Evolutionary conservation across 2,797 vertebrate genomes (phyloP).

Genomic region (Pelobates cultripes): DNA sequence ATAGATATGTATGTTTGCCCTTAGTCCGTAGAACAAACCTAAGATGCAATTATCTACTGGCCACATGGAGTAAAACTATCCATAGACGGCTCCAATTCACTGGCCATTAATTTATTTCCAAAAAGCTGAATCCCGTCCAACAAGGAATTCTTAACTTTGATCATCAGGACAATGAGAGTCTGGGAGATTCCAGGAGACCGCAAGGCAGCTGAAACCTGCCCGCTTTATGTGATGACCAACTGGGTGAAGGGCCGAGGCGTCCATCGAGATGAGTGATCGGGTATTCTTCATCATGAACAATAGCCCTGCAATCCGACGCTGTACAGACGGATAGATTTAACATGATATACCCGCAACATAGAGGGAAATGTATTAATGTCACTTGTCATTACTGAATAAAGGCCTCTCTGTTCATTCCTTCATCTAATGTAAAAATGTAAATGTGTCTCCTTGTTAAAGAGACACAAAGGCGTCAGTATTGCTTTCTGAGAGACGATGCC

Average conservation of each 20-base stretch:
- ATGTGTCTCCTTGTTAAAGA: neutral
- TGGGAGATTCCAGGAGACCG: neutral
- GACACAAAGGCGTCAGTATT: too few relatives aligned
- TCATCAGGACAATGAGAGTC: neutral
- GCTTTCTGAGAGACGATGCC: too few relatives aligned
- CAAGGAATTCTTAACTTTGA: neutral
- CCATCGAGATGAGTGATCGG: conserved; percentile 2
- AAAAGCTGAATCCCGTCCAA: neutral
- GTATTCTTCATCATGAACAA: neutral
- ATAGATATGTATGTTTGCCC: too few relatives aligned
- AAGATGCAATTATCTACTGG: conserved; percentile 6
- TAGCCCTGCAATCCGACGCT: neutral
- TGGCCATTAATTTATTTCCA: neutral
- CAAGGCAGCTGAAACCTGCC: neutral
- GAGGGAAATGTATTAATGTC: neutral
- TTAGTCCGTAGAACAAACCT: conserved; percentile 1
- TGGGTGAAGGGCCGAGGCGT: neutral
- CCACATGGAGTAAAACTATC: neutral
- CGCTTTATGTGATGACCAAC: neutral
- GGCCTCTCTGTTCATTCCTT: neutral
- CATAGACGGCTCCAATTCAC: neutral
- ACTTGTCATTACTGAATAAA: neutral
- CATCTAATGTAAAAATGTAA: neutral
- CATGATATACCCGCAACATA: neutral
- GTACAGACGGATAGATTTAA: neutral